Evolutionary conservation across 2,888 invertebrate species (phyloP), one percentile per base, ranked within the genome.

Genomic region (Macrophya annulata): DNA sequence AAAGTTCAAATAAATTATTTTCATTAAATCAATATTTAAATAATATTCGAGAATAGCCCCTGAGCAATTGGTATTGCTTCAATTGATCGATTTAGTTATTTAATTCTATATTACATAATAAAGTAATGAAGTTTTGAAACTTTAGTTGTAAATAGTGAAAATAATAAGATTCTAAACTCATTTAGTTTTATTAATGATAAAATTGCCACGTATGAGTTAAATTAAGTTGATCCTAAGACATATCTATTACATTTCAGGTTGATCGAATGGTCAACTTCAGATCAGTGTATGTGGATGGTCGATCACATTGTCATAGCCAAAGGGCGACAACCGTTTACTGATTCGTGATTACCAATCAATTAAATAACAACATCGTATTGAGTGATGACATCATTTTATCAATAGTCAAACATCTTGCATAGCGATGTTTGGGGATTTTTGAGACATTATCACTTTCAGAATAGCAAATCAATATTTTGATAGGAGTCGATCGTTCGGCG

Each of bases 231-330:
- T n/a, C n/a, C n/a, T n/a, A n/a, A n/a, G n/a, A n/a, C n/a, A n/a
- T n/a, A n/a, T n/a, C n/a, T n/a, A n/a, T n/a, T n/a, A n/a, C n/a
- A n/a, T n/a, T n/a, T 65, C 65, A 12, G 31, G 65, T 25, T 62
- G 62, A 62, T 62, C 21, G 10, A 25, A 62, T 25, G 12, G 25
- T 62, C 25, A 25, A 62, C 4, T 12, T 62, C 25, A 62, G 62
- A 10, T 62, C 25, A 62, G 25, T 10, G 62, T 71, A 37, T 71
- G 40, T 71, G 40, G 40, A 9, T 68, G 68, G 31, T 17, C 31
- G 71, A 71, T 71, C 40, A 71, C 17, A 40, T 71, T 71, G 71
- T 71, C 37, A 40, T 15, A 71, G 40, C 9, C n/a, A 40, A 15
- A 71, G 71, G 9, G n/a, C n/a, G 40, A 71, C 71, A 71, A 68